A percentile compares a stretch with the other conserved stretches of the same genome.
Conservation (phyloP, 1,140 invertebrate species). For the Muscidifurax raptorellus region DNA sequence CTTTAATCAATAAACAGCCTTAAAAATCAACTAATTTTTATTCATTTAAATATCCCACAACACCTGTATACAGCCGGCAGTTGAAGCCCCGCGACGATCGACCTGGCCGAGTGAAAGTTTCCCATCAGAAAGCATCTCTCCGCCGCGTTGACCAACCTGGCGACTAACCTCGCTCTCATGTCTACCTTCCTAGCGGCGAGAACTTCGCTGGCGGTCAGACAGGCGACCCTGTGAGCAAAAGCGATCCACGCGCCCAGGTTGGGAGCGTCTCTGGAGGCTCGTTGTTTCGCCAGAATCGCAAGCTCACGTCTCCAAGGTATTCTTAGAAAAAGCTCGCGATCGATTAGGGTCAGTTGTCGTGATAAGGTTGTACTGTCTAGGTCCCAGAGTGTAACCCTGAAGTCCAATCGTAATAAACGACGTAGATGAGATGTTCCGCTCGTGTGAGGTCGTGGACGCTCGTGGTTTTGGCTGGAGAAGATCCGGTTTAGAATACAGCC, state of each 20-base stretch:
- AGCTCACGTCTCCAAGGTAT: slow-evolving; percentile 70
- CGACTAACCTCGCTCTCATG: slow-evolving; percentile 74
- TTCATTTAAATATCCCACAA: not conserved
- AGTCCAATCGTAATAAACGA: slow-evolving; percentile 68
- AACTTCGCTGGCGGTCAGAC: slow-evolving; percentile 74
- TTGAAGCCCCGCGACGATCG: slow-evolving; percentile 76
- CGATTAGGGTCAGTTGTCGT: slow-evolving; percentile 75
- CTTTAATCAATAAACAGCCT: not conserved
- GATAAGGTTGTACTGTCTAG: slow-evolving; percentile 75
- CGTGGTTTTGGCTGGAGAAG: slow-evolving; percentile 35
- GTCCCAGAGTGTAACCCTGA: slow-evolving; percentile 74
- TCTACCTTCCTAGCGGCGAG: slow-evolving; percentile 67
- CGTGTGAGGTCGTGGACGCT: not conserved
- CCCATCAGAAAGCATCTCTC: slow-evolving; percentile 74
- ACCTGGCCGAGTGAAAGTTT: slow-evolving; percentile 76
- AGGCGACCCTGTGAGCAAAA: slow-evolving; percentile 76
- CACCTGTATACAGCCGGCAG: slow-evolving; percentile 74
- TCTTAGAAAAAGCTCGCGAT: slow-evolving; percentile 75
- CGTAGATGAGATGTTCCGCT: slow-evolving; percentile 54
- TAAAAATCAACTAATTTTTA: too few species aligned
- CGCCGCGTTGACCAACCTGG: slow-evolving; percentile 76
- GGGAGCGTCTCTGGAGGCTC: slow-evolving; percentile 73
- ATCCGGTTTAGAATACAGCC: not conserved
- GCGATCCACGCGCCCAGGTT: slow-evolving; percentile 75
- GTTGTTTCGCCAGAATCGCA: slow-evolving; percentile 69